Base-by-base conservation (phyloP, 35 echinoderm and acorn worm species). In the Ophiothrix spiculata region DNA sequence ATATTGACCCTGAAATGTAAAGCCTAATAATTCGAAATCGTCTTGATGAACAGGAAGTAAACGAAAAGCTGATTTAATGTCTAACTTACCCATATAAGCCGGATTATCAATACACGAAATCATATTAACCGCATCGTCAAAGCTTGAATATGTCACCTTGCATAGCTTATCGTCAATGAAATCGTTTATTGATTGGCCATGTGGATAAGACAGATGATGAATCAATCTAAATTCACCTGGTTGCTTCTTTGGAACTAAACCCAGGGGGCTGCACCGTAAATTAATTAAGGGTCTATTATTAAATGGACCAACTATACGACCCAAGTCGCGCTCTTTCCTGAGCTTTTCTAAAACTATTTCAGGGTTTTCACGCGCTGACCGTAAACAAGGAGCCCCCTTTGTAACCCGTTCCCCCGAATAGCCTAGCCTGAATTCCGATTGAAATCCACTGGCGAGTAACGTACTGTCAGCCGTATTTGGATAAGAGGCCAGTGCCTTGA, bases 221-320 rank as follows among this genome's bases (percentile, higher is more conserved):
- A 89, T 89, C 6, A 89, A 36, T 21, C 87, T 78, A 74, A 82
- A 89, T 33, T 80, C 56, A 39, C 56, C 49, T 73, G 88, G 88
- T 34, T 82, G 29, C 12, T 31, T 38, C 38, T 90, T 90, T 33
- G 88, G 88, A 41, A 83, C 88, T 1, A 90, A 36, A 10, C 80
- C 88, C 31, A 90, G 45, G 40, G 88, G 88, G 40, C 46, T 82
- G 29, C 1, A 54, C 15, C 60, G 77, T 28, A 88, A 37, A 73
- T 56, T 81, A 21, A 33, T 16, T 37, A 88, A 81, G 21, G 77
- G 86, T 8, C 33, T 39, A 2, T 31, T 33, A 0, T 21, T 35
- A 56, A 81, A 88, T 0, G 39, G 86, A 64, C 31, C 86, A 31
- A 33, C 76, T n/a, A 81, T 60, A 15, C 35, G 28, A 41, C 39